phyloP scores from a whole-genome alignment of 2,113 vertebrate genomes.

The Dicentrarchus labrax region DNA sequence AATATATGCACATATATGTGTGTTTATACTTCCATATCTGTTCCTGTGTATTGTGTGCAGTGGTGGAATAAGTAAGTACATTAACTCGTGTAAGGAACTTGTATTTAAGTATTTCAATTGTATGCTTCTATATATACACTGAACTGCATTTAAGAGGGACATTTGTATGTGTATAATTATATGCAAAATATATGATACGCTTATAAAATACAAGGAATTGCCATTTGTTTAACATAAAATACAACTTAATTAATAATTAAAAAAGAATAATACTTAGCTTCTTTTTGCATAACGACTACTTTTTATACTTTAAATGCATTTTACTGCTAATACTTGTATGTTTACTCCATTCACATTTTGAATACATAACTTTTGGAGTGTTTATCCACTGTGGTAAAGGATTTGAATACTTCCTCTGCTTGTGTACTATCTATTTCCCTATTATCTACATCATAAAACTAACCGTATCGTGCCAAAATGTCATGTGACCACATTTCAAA shows the following conservation, averaged over 20 bases:
- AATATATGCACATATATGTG: not conserved
- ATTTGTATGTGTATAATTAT: too few species aligned
- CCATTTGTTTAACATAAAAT: not conserved
- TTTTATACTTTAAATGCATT: not conserved
- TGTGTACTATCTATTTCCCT: not conserved
- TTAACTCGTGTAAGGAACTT: not conserved
- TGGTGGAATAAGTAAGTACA: not conserved
- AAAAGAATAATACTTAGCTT: not conserved
- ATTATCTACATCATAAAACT: not conserved
- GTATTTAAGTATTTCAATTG: not conserved
- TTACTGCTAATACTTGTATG: not conserved
- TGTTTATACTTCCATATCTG: not conserved
- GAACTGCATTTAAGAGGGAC: too few species aligned
- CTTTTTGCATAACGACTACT: not conserved
- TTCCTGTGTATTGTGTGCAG: not conserved
- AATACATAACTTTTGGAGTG: too few species aligned
- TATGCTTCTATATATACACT: too few species aligned
- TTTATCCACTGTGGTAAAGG: too few species aligned
- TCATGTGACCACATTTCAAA: not conserved
- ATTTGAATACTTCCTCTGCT: not conserved
- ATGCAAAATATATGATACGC: not conserved
- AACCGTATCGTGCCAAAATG: not conserved
- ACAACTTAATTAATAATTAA: not conserved
- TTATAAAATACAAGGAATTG: not conserved
- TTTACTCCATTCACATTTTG: too few species aligned